A percentile compares a stretch with the other conserved stretches of the same genome.
Evolutionary conservation across 2,888 invertebrate species (phyloP).

Genomic region (Eupelmus urozonus): DNA sequence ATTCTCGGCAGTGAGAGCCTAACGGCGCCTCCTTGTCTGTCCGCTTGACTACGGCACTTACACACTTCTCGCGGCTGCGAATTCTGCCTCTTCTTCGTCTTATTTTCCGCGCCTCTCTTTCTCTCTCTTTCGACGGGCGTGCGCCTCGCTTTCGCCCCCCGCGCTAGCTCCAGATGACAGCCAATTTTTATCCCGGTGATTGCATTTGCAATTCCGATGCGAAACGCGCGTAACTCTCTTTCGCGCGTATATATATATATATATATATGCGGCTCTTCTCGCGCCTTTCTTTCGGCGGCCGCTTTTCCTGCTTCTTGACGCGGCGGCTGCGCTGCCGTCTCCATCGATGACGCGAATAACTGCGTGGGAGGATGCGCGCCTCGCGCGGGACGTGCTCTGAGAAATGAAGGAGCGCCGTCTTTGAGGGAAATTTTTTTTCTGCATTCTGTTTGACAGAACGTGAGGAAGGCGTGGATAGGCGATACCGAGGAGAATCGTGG

Average conservation of each 20-base stretch:
- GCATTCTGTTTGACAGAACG: too few species aligned
- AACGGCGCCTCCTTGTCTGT: conserved; percentile 62
- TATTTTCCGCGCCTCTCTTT: conserved; percentile 53
- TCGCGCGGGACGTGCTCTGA: conserved; percentile 36
- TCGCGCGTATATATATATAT: conserved; percentile 25
- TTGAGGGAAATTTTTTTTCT: too few species aligned
- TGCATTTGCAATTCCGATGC: conserved; percentile 76
- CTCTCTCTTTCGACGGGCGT: too few species aligned
- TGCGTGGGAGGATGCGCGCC: neutral
- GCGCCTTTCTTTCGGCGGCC: neutral
- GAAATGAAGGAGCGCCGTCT: conserved; percentile 13
- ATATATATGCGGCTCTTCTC: neutral
- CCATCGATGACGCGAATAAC: conserved; percentile 61
- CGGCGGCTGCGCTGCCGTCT: neutral
- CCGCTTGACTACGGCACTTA: neutral
- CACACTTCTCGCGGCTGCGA: conserved; percentile 23
- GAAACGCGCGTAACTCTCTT: conserved; percentile 62
- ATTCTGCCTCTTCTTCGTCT: conserved; percentile 47
- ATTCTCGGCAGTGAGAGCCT: conserved; percentile 63
- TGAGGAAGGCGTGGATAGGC: too few species aligned
- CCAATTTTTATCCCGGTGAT: conserved; percentile 76
- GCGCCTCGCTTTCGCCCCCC: conserved; percentile 66
- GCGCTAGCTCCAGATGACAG: conserved; percentile 76
- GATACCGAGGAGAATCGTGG: too few species aligned
- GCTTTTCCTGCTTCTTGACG: conserved; percentile 8